A percentile compares a stretch with the other conserved stretches of the same genome.
Conservation (phyloP, 2,797 vertebrate species). For the Pempheris klunzingeri region DNA sequence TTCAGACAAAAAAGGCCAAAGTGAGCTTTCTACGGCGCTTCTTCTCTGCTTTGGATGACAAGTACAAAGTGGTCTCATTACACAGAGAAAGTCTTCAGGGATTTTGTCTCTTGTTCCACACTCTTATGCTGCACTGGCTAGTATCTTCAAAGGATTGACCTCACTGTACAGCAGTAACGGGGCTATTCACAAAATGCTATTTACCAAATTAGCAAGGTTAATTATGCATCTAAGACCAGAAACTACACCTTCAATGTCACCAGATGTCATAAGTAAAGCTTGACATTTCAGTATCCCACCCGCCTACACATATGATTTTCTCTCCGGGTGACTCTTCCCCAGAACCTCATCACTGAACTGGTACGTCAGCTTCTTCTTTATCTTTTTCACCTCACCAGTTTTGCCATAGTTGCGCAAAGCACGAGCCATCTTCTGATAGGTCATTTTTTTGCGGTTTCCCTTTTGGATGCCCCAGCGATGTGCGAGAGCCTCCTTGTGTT, state of each 20-base stretch:
- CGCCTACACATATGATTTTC: conserved; percentile 88
- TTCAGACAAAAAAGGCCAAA: conserved; percentile 6
- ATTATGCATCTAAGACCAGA: conserved; percentile 27
- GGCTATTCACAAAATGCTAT: conserved; percentile 38
- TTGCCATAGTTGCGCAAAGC: conserved; percentile 98
- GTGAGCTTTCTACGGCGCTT: conserved; percentile 2
- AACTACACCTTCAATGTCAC: conserved; percentile 13
- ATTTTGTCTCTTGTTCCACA: not conserved
- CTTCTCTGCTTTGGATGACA: not conserved
- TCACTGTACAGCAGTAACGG: conserved; percentile 16
- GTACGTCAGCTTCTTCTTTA: conserved; percentile 99
- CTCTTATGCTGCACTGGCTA: conserved; percentile 1
- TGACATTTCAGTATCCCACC: conserved; percentile 11
- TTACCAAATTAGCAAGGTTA: conserved; percentile 15
- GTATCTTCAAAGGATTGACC: conserved; percentile 9
- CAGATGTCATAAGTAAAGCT: not conserved
- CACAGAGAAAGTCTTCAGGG: not conserved
- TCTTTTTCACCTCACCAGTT: conserved; percentile 99
- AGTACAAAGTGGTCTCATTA: not conserved
- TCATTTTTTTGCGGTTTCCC: conserved; percentile 99
- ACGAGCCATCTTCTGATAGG: conserved; percentile 99
- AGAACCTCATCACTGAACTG: conserved; percentile 99
- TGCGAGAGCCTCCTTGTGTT: conserved; percentile 97
- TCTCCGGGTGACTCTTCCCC: conserved; percentile 89
- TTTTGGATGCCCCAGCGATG: conserved; percentile 98